Base-by-base conservation (phyloP, 2,888 invertebrate genomes). In the Eilema depressum region DNA sequence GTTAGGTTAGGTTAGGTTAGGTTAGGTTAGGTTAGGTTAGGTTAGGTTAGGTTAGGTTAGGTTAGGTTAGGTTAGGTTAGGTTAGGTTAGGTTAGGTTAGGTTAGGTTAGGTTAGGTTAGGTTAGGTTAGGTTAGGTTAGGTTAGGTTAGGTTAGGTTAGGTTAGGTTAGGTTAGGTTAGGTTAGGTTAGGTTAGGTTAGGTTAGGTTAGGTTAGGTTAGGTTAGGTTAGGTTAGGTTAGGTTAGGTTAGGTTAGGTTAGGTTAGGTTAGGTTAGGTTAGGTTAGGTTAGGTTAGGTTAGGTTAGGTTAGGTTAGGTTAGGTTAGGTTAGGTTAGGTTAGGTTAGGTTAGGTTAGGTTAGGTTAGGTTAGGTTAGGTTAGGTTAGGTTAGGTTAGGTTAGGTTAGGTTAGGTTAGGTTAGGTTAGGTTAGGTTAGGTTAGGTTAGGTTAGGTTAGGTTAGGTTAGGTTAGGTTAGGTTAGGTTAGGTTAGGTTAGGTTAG, bases 401-500 rank as follows among this genome's bases (percentile, higher is more conserved):
- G 73, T 72, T 75, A 72, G 75, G 75, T 75, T 75, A 72, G 75
- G 75, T 73, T 75, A 75, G 73, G 73, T 73, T 73, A 73, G 75
- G 75, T 37, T 37, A 37, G 37, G 37, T 37, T 37, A 37, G 37
- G 37, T 37, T 37, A 37, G 37, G 37, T 73, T 75, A 75, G 75
- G 75, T 75, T 75, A 75, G 75, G 77, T 77, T 77, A 77, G 77
- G 74, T 77, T 77, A 75, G 74, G 74, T 74, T 76, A 73, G 74
- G 74, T 74, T 76, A 74, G 74, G 74, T 76, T 76, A 75, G 75
- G 78, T 75, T 78, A 75, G 75, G 78, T 76, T 78, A 74, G 75
- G 78, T 75, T 78, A 75, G 75, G 78, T 76, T 78, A 76, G 76
- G 78, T 76, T 78, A 76, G 76, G 78, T 75, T 78, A 76, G 75